Conservation (phyloP, 2,888 invertebrate genomes). For the Cheilosia grossa region DNA sequence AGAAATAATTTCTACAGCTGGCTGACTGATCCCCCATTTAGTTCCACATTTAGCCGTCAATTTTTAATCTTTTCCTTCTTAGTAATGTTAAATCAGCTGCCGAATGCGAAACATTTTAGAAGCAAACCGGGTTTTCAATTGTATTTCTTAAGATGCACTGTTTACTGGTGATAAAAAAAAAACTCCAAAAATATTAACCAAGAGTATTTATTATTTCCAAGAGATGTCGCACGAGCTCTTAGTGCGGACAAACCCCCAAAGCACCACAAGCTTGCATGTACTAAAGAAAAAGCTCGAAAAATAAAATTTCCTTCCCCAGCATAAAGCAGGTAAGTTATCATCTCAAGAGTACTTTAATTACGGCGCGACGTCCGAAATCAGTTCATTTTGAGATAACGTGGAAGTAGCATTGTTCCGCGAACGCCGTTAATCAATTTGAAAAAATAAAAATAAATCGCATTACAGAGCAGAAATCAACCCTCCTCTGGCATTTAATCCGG, state of each 20-base stretch:
- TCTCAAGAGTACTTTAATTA: conserved; percentile 65
- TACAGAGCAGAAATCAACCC: conserved; percentile 17
- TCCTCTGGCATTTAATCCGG: conserved; percentile 33
- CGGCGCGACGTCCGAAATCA: conserved; percentile 66
- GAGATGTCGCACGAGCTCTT: background rate
- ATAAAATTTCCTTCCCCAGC: conserved; percentile 13
- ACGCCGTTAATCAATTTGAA: background rate
- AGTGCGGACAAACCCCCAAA: too few relatives aligned
- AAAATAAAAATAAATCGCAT: conserved; percentile 28
- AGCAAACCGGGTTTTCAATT: too few relatives aligned
- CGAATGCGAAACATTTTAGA: too few relatives aligned
- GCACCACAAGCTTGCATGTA: conserved; percentile 12
- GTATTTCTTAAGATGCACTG: too few relatives aligned
- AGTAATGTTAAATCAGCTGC: too few relatives aligned
- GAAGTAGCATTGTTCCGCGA: conserved; percentile 34
- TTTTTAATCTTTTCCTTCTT: too few relatives aligned
- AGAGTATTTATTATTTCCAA: too few relatives aligned
- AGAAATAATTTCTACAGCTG: too few relatives aligned
- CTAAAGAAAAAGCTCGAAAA: conserved; percentile 52
- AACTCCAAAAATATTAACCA: too few relatives aligned
- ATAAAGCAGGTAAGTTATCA: conserved; percentile 57
- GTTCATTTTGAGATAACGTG: conserved; percentile 66
- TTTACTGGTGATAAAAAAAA: too few relatives aligned
- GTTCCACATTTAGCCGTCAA: too few relatives aligned
- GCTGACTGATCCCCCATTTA: too few relatives aligned